Conservation (phyloP, 2,797 vertebrate species). For the Otolemur crassicaudatus region DNA sequence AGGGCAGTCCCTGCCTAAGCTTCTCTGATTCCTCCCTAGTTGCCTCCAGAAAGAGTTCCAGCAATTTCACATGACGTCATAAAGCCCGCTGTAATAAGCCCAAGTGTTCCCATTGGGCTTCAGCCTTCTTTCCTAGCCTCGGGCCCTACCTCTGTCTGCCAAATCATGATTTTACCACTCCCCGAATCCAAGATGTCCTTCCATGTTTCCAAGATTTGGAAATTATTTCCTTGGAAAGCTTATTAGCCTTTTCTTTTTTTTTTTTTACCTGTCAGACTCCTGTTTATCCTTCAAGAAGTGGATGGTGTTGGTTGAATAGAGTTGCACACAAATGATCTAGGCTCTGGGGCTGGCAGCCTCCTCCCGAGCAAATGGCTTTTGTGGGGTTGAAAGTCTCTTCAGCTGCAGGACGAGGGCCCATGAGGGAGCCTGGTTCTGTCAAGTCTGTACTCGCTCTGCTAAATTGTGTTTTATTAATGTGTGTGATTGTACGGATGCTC, state of each 20-base stretch:
- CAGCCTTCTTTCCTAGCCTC: background rate
- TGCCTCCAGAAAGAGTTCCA: background rate
- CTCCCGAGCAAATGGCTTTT: rapidly evolving
- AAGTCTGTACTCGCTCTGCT: constrained; percentile 61
- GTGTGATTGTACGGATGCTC: constrained; percentile 66
- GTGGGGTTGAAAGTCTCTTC: background rate
- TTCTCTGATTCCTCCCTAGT: background rate
- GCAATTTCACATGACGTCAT: background rate
- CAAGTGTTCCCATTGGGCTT: rapidly evolving
- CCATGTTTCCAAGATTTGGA: background rate
- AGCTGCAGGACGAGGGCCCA: constrained; percentile 30
- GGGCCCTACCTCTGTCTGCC: background rate
- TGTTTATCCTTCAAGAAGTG: background rate
- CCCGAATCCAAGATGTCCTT: background rate
- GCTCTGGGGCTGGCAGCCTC: background rate
- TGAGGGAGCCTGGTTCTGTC: constrained; percentile 39
- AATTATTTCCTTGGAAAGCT: background rate
- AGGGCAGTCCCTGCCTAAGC: background rate
- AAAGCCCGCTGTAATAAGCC: background rate
- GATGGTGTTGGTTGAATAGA: background rate
- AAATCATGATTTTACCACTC: background rate
- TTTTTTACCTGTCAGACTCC: background rate
- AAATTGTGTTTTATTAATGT: constrained; percentile 73
- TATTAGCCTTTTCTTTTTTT: background rate
- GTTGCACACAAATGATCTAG: background rate